These are phyloP conservation scores for Carcharodon carcharias DNA, from an alignment of 2,797 vertebrate species.

Conservation along the genomic window DNA sequence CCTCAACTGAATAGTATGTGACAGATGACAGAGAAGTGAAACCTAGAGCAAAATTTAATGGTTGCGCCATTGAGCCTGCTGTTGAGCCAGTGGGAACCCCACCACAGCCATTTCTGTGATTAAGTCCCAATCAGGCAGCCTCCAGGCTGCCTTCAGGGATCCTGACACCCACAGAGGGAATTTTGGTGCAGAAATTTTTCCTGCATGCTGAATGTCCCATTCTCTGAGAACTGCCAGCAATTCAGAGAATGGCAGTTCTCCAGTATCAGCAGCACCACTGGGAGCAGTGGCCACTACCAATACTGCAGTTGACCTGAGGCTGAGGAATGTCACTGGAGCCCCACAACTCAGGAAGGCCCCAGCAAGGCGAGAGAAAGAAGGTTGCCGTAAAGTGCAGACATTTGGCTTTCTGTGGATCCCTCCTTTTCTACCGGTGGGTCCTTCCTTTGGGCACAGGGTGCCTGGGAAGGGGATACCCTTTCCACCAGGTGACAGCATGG, in stretches of 20 bases:
- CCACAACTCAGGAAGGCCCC: neutral
- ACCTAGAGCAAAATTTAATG: neutral
- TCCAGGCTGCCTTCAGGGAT: neutral
- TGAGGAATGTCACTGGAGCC: too few relatives aligned
- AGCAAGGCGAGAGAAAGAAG: too few relatives aligned
- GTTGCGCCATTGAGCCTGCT: too few relatives aligned
- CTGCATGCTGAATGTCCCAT: neutral
- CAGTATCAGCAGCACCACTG: neutral
- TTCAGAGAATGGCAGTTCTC: neutral
- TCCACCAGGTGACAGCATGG: neutral
- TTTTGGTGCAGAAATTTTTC: neutral
- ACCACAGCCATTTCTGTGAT: too few relatives aligned
- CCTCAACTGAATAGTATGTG: neutral
- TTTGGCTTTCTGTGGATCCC: neutral
- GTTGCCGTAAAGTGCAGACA: too few relatives aligned
- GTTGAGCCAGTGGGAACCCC: too few relatives aligned
- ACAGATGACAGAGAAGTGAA: neutral
- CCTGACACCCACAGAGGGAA: neutral
- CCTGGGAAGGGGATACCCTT: neutral
- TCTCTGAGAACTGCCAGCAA: neutral
- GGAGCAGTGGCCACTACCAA: neutral
- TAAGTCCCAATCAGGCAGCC: too few relatives aligned
- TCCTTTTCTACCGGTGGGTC: neutral
- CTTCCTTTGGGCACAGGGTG: neutral
- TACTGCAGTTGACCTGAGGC: neutral